Evolutionary conservation across 2,797 vertebrate genomes (phyloP), one percentile per base, ranked within the genome.

Genomic region (Zenarchopterus dispar): DNA sequence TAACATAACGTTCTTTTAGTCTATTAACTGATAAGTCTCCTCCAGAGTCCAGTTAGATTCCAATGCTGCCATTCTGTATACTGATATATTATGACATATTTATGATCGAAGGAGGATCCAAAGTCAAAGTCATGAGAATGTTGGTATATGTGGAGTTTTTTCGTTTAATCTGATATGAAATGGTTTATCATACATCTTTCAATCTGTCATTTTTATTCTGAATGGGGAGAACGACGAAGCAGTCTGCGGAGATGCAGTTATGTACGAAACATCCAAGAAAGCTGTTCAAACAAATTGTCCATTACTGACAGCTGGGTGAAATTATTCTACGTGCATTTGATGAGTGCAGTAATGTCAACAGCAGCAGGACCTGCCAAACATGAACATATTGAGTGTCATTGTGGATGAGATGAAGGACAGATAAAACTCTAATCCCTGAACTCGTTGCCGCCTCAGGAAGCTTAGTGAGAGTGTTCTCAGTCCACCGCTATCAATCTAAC

Each of bases 381-480:
- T 8, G 15, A 74, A 60, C 57, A 62, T 75, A 84, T 62, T 68
- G 66, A 76, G 68, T 73, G 77, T 76, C 77, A 77, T 56, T 22
- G 66, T 26, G 69, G 46, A 22, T 50, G 73, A 87, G 75, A 8
- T 77, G 72, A 70, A 66, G 70, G 77, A 79, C 70, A 63, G 81
- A 84, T 66, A 84, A 65, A 52, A 55, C 57, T 75, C 50, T 44
- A 6, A 74, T 70, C 48, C 36, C 24, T 0, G 48, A 77, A 65
- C 67, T 72, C 15, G 23, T 49, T 31, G 67, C 62, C 41, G 59
- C 56, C 51, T 17, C 50, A 3, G 28, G 33, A 52, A 36, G 53
- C 23, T n/a, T 62, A 67, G 54, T 9, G 64, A 22, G 66, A 65
- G 53, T 17, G 19, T 39, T 56, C 52, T 31, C 51, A 54, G 63